Percentiles rank a stretch among this genome's conserved stretches.
These are phyloP conservation scores for Salmo trutta DNA, from an alignment of 2,797 vertebrate genomes.

Conservation along the genomic window DNA sequence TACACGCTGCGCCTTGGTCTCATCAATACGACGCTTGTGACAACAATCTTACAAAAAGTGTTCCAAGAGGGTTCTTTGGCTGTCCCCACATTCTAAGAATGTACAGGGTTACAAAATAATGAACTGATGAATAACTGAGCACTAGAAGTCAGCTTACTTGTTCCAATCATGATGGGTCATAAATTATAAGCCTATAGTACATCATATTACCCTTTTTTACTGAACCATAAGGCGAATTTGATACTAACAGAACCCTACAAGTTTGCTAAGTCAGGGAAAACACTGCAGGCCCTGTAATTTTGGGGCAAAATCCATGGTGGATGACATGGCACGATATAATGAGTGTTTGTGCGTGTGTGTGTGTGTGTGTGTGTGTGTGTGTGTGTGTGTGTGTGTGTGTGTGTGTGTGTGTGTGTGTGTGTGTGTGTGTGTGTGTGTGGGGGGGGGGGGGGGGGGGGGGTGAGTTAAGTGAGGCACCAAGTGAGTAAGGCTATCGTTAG, in stretches of 20 bases:
- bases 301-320: slow-evolving; percentile 61
- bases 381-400: not conserved
- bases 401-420: slow-evolving; percentile 32
- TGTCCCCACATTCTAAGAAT: too few species aligned
- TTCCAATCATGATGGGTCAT: not conserved
- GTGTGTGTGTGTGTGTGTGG: not conserved
- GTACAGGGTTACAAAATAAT: not conserved
- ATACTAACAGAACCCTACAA: slow-evolving; percentile 69
- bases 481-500: slow-evolving; percentile 27
- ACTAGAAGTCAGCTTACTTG: not conserved
- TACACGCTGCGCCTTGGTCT: too few species aligned
- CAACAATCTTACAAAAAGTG: too few species aligned
- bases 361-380: not conserved
- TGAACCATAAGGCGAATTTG: slow-evolving; percentile 62
- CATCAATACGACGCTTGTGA: too few species aligned
- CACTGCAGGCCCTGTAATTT: slow-evolving; percentile 65
- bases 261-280: slow-evolving; percentile 69
- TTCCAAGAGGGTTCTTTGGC: too few species aligned
- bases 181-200: not conserved
- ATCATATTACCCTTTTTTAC: not conserved
- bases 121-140: not conserved
- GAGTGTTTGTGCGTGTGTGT: slow-evolving; percentile 60
- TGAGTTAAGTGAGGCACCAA: slow-evolving; percentile 45
- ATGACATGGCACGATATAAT: slow-evolving; percentile 70
- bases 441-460: slow-evolving; percentile 2